Evolutionary conservation across 2,797 vertebrate genomes (phyloP).

Genomic region (Aplochiton taeniatus): DNA sequence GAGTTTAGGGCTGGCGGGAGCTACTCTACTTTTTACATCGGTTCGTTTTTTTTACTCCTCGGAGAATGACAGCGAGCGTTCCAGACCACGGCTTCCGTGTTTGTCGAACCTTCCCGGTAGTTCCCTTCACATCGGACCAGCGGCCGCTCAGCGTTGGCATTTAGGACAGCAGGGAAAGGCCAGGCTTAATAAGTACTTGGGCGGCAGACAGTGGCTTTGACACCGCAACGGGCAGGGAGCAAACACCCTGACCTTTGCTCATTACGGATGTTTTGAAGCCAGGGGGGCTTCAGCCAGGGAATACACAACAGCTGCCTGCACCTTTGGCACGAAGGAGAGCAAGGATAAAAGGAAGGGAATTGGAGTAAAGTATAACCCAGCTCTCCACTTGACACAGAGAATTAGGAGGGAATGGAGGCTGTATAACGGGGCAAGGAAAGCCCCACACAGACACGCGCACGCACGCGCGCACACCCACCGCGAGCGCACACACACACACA

Average conservation of each 20-base stretch:
- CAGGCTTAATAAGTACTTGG: constrained; percentile 30
- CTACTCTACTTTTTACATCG: too few relatives aligned
- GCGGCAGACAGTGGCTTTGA: constrained; percentile 30
- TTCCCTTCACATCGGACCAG: constrained; percentile 28
- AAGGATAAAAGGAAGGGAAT: not conserved
- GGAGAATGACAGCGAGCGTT: too few relatives aligned
- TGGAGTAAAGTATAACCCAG: too few relatives aligned
- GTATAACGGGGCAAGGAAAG: too few relatives aligned
- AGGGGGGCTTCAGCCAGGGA: not conserved
- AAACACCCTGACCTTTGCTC: constrained; percentile 46
- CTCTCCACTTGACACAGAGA: too few relatives aligned
- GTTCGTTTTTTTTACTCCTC: too few relatives aligned
- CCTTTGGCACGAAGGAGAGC: not conserved
- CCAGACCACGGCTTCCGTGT: not conserved
- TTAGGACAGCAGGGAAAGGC: constrained; percentile 43
- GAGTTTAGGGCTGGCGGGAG: too few relatives aligned
- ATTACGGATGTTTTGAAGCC: constrained; percentile 32
- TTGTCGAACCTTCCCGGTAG: constrained; percentile 20
- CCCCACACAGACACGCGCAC: too few relatives aligned
- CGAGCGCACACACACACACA: too few relatives aligned
- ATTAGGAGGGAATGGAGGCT: too few relatives aligned
- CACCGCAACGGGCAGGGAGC: constrained; percentile 30
- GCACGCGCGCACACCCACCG: too few relatives aligned
- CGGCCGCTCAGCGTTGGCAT: constrained; percentile 34
- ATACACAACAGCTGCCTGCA: not conserved